Evolutionary conservation across 2,888 invertebrate genomes (phyloP), one percentile per base, ranked within the genome.

Genomic region (Magallana nippona): DNA sequence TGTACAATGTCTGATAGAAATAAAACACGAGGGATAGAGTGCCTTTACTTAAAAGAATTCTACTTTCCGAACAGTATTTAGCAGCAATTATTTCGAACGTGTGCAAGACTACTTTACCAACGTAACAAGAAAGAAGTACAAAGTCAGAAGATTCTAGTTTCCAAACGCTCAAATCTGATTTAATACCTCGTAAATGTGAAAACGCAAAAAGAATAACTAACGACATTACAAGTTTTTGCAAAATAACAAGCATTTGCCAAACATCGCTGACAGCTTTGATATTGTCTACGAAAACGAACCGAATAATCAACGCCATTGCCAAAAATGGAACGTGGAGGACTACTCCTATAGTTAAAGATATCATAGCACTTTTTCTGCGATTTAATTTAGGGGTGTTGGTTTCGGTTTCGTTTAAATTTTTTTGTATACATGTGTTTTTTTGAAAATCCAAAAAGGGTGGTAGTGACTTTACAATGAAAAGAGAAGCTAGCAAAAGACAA

Each of bases 1-100:
- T 71, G 10, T 71, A 71, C 22, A 71, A 32, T 13, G 71, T 71
- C 22, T 71, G 71, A 22, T 71, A 71, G 71, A 71, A 71, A 71
- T 71, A 71, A 27, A 71, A 71, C 1, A 22, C 15, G 3, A 71
- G 15, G 13, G 71, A 71, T 11, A 27, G 13, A 13, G 32, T 32
- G 8, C 27, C 32, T 71, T 32, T 71, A 27, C 13, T 13, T 32
- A 71, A 13, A 13, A 71, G 27, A 3, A 71, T 10, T 11, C 32
- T 27, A 71, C 32, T 27, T 71, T 27, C 15, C 15, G 5, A 27
- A 22, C 71, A 71, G 27, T 27, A 32, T 1, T 32, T 71, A 27
- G 71, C 71, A 5, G 71, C 19, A 27, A 71, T 11, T 27, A 71
- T 71, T 13, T 32, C 71, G 17, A 71, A 71, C 17, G 71, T 32